Percentiles rank a stretch among this genome's conserved stretches.
phyloP scores from a whole-genome alignment of 1,140 invertebrate genomes.

The Acromyrmex echinatior region DNA sequence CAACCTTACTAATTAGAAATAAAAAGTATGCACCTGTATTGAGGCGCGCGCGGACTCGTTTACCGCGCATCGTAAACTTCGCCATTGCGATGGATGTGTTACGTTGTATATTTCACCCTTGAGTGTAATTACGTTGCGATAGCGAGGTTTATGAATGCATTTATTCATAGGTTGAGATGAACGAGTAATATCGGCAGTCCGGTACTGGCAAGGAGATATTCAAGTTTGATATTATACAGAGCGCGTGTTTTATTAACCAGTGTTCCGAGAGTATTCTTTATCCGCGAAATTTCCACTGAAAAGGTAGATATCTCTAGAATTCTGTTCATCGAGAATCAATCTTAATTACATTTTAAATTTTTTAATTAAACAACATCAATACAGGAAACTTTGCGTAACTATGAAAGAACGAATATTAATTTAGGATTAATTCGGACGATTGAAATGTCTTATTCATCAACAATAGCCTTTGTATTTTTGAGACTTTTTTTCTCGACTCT shows the following conservation, averaged over 20 bases:
- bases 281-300: not conserved
- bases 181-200: conserved; percentile 40
- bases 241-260: conserved; percentile 20
- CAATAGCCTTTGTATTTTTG: not conserved
- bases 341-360: not conserved
- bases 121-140: conserved; percentile 55
- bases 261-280: conserved; percentile 21
- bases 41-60: conserved; percentile 41
- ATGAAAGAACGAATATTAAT: not conserved
- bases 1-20: conserved; percentile 57
- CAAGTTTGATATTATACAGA: conserved; percentile 1
- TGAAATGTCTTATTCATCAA: not conserved
- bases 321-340: not conserved
- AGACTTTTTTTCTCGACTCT: not conserved
- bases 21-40: conserved; percentile 18
- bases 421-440: not conserved
- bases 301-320: conserved; percentile 11
- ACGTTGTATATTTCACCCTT: conserved; percentile 53
- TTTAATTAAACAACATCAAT: not conserved
- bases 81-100: conserved; percentile 39
- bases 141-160: conserved; percentile 40
- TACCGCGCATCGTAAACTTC: conserved; percentile 51
- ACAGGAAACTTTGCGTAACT: not conserved
- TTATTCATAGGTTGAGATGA: conserved; percentile 35
- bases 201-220: not conserved